Evolutionary conservation across 2,113 vertebrate species (phyloP), one percentile per base, ranked within the genome.

Genomic region (Gallinago jamesoni): DNA sequence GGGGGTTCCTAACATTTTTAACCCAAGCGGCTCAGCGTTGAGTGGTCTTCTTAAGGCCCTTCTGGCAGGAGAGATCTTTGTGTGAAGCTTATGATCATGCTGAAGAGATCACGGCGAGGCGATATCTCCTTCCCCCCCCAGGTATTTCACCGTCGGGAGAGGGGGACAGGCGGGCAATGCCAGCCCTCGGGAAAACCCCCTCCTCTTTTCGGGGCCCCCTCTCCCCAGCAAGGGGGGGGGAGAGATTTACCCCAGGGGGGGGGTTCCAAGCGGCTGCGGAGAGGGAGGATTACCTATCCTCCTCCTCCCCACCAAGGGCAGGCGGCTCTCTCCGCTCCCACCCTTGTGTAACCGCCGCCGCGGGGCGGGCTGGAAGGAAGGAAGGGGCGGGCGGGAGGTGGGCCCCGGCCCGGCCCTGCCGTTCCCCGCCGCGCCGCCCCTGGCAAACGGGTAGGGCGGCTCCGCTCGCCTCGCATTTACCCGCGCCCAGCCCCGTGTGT

Each of bases 271-370:
- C n/a, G 3, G 30, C 30, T 6, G 14, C 14, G 15, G 12, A 6
- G 7, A 5, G 6, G 27, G 6, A 28, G 27, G 2, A 4, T 5
- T 1, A 14, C 59, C 47, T 18, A 23, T 30, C 12, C 47, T 2
- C 6, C 1, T 4, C 43, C 23, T 12, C 67, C 1, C 43, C 14
- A 43, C 15, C 14, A 12, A 31, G 14, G 31, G 28, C 21, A 2
- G 2, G 23, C 22, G 0, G 39, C 27, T 23, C 2, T 3, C 27
- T 39, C n/a, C 3, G 1, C 48, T 9, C 45, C 22, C 30, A 4
- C 17, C 57, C 43, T 50, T 28, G 35, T 7, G 53, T 33, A 59
- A 52, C 7, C 6, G 37, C 35, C 28, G 5, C 41, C 37, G 53
- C n/a, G 39, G 52, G 56, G 33, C 53, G 60, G 78, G 24, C 12